Conservation (phyloP, 2,797 vertebrate species). For the Hypotaenidia philippensis region DNA sequence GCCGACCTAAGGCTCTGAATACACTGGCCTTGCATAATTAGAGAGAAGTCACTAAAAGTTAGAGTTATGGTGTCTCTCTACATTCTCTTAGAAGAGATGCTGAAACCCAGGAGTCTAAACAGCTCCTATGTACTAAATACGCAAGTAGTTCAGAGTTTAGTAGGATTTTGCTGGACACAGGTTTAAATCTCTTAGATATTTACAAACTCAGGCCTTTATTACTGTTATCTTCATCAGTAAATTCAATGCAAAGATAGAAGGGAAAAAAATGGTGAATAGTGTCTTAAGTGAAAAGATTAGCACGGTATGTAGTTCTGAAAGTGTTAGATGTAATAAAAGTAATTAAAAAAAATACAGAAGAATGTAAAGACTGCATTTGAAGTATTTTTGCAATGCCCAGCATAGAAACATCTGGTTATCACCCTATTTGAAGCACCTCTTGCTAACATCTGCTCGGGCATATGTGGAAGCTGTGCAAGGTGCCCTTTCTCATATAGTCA, state of each 20-base stretch:
- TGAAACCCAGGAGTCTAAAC: background rate
- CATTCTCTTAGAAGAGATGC: background rate
- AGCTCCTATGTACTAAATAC: background rate
- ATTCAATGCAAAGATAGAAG: background rate
- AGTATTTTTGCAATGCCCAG: background rate
- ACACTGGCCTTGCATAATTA: background rate
- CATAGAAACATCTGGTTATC: background rate
- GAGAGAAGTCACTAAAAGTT: background rate
- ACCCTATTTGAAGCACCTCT: background rate
- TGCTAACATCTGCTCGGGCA: background rate
- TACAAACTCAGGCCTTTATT: background rate
- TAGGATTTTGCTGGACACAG: background rate
- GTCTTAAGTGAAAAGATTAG: background rate
- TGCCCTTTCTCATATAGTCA: background rate
- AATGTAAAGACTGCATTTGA: background rate
- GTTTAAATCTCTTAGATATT: background rate
- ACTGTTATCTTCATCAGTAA: background rate
- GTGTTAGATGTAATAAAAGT: background rate
- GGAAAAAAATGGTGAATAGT: background rate
- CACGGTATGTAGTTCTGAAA: background rate
- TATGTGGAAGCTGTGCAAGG: background rate
- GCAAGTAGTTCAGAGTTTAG: background rate
- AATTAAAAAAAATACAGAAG: background rate
- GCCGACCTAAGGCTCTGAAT: background rate
- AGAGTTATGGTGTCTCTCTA: background rate